Conservation (phyloP, 2,797 vertebrate genomes). For the Peromyscus nudipes region DNA sequence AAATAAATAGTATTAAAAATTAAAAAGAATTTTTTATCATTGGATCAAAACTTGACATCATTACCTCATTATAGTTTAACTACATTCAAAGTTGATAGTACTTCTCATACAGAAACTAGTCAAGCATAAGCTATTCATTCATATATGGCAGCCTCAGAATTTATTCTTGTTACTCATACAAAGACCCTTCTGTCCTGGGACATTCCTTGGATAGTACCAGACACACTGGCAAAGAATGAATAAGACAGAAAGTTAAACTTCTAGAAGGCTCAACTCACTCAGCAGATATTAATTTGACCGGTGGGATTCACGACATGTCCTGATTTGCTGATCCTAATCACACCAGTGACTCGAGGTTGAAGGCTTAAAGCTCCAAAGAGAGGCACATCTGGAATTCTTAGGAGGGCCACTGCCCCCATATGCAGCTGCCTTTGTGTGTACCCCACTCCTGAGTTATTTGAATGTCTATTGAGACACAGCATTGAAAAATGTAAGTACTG, state of each 20-base stretch:
- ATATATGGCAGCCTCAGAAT: constrained; percentile 77
- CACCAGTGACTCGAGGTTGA: constrained; percentile 74
- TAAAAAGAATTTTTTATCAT: constrained; percentile 41
- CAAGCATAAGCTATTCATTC: constrained; percentile 81
- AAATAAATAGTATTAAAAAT: constrained; percentile 74
- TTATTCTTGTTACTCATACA: constrained; percentile 83
- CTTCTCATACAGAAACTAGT: constrained; percentile 77
- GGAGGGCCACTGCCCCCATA: background rate
- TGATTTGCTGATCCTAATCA: constrained; percentile 83
- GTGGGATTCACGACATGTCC: constrained; percentile 81
- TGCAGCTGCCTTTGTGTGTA: constrained; percentile 45
- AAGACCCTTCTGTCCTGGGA: constrained; percentile 86
- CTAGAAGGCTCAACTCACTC: constrained; percentile 87
- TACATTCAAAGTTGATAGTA: constrained; percentile 75
- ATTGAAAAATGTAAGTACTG: constrained; percentile 72
- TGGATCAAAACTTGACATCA: constrained; percentile 70
- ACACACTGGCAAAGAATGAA: constrained; percentile 86
- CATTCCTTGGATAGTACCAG: constrained; percentile 87
- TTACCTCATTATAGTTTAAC: constrained; percentile 54
- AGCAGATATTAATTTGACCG: constrained; percentile 90
- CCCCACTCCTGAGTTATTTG: constrained; percentile 61
- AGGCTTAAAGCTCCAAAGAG: constrained; percentile 70
- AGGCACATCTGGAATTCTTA: constrained; percentile 53
- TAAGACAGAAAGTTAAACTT: constrained; percentile 85
- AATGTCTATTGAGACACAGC: constrained; percentile 71